phyloP scores from a whole-genome alignment of 2,797 vertebrate genomes.

The Cryptoprocta ferox region DNA sequence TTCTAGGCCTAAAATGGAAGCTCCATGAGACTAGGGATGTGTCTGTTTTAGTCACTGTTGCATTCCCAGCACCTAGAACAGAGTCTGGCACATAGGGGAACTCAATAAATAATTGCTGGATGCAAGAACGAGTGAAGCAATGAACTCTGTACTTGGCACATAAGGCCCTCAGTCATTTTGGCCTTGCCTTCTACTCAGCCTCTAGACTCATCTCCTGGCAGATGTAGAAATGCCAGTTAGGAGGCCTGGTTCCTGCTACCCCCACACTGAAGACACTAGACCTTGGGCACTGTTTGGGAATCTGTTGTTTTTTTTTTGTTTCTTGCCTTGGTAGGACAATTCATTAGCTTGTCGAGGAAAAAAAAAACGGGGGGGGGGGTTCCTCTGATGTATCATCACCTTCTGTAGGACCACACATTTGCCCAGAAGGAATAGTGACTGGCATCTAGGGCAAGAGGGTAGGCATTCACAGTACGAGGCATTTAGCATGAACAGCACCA shows the following conservation, averaged over 20 bases:
- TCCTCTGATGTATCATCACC: background rate
- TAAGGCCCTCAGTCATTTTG: background rate
- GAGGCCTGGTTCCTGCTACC: background rate
- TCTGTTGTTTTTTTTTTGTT: background rate
- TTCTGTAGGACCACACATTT: rapidly evolving
- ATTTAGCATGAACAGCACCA: background rate
- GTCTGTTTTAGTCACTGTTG: background rate
- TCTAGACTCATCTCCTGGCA: background rate
- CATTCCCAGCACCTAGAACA: background rate
- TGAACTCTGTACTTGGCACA: background rate
- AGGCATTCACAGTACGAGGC: background rate
- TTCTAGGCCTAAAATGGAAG: background rate
- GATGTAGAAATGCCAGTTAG: background rate
- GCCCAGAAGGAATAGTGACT: background rate
- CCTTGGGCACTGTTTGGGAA: background rate
- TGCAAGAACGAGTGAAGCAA: background rate
- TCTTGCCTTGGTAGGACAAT: background rate
- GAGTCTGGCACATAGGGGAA: background rate
- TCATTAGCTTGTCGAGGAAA: background rate
- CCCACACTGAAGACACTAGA: background rate
- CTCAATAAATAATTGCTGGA: background rate
- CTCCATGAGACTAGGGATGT: background rate
- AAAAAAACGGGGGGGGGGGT: background rate
- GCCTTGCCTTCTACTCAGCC: background rate
- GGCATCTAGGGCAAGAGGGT: background rate